These are phyloP conservation scores for Falco naumanni DNA, from an alignment of 2,797 vertebrate species.

Conservation along the genomic window DNA sequence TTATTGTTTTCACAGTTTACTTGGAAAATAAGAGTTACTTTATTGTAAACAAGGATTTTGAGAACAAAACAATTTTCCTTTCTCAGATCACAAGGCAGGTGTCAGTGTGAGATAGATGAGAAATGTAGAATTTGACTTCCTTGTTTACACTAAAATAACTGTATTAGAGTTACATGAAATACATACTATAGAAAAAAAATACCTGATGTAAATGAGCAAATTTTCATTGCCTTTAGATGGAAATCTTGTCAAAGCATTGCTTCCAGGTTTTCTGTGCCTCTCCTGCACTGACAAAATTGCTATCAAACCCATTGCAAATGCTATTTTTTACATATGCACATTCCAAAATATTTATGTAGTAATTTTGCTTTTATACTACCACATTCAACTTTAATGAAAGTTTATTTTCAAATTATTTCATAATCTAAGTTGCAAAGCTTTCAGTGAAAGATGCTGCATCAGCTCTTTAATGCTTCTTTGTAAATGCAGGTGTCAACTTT, in stretches of 20 bases:
- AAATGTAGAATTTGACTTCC: neutral
- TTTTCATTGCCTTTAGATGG: neutral
- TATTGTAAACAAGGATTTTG: neutral
- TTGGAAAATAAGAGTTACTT: neutral
- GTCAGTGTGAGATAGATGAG: neutral
- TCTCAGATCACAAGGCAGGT: neutral
- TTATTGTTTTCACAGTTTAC: neutral
- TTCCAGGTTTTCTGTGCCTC: neutral
- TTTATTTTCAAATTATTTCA: constrained; percentile 32
- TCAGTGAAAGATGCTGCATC: constrained; percentile 21
- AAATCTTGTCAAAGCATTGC: neutral
- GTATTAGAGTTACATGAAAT: neutral
- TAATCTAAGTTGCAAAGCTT: constrained; percentile 28
- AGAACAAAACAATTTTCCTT: neutral
- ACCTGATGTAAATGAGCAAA: neutral
- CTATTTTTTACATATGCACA: neutral
- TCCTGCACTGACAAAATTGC: neutral
- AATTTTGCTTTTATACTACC: neutral
- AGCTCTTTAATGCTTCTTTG: neutral
- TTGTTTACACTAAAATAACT: neutral
- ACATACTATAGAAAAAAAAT: neutral
- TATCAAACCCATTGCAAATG: neutral
- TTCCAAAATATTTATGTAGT: neutral
- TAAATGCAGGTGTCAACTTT: constrained; percentile 34
- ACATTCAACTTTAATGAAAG: constrained; percentile 15